These are phyloP conservation scores for Ornithoptera priamus DNA, from an alignment of 2,888 invertebrate species.

Conservation along the genomic window DNA sequence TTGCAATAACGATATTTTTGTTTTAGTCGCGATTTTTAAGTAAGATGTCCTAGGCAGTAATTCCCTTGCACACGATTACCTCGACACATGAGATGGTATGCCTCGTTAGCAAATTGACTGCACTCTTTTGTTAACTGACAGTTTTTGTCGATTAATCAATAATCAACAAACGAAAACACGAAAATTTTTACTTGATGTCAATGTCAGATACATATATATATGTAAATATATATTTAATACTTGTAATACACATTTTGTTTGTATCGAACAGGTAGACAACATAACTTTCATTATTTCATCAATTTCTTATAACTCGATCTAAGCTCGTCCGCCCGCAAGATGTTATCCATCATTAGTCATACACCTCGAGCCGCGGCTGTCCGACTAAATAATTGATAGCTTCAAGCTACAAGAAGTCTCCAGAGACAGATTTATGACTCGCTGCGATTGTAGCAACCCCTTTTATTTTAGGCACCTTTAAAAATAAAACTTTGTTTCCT, in stretches of 20 bases:
- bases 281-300: constrained; percentile 33
- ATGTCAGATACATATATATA: neutral
- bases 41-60: neutral
- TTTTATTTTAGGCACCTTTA: constrained; percentile 43
- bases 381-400: constrained; percentile 63
- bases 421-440: constrained; percentile 60
- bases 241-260: neutral
- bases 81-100: neutral
- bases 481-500: constrained; percentile 32
- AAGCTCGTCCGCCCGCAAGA: constrained; percentile 28
- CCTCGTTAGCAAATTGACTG: neutral
- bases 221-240: neutral
- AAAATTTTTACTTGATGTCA: too few relatives aligned
- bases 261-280: neutral
- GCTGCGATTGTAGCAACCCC: constrained; percentile 42
- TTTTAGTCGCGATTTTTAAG: neutral
- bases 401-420: constrained; percentile 52
- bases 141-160: neutral
- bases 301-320: constrained; percentile 34
- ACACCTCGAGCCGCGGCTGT: constrained; percentile 45
- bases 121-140: neutral
- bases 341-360: constrained; percentile 55
- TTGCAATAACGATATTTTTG: neutral
- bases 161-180: too few relatives aligned
- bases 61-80: neutral